phyloP scores from a whole-genome alignment of 2,888 invertebrate species.

The Cryptocephalus primarius region DNA sequence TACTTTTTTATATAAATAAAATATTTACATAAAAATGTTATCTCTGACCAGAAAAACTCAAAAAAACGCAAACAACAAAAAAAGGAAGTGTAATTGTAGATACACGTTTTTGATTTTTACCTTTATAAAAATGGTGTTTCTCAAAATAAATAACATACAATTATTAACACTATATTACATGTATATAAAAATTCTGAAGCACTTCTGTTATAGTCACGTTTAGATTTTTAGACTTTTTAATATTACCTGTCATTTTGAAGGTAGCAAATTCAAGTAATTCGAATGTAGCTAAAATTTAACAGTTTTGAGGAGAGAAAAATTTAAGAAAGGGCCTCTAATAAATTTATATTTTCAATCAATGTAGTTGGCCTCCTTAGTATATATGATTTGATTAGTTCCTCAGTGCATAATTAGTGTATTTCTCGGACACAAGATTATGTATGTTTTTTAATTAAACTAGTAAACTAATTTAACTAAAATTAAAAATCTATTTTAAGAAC shows the following conservation, averaged over 20 bases:
- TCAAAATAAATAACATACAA: slow-evolving; percentile 15
- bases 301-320: too few relatives aligned
- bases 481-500: too few relatives aligned
- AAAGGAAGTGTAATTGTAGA: not conserved
- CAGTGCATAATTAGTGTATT: too few relatives aligned
- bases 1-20: slow-evolving; percentile 31
- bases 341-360: too few relatives aligned
- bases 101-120: not conserved
- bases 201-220: slow-evolving; percentile 20
- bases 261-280: too few relatives aligned
- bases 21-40: slow-evolving; percentile 33
- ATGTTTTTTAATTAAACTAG: too few relatives aligned
- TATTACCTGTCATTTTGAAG: not conserved
- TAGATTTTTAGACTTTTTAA: slow-evolving; percentile 1
- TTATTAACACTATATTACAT: slow-evolving; percentile 12
- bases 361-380: too few relatives aligned
- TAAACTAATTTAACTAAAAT: too few relatives aligned
- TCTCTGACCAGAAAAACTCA: slow-evolving; percentile 35
- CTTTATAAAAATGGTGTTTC: slow-evolving; percentile 11
- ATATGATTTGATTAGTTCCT: too few relatives aligned
- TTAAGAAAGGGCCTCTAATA: too few relatives aligned
- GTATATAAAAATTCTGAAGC: slow-evolving; percentile 15
- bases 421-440: too few relatives aligned
- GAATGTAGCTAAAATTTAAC: too few relatives aligned
- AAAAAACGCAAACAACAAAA: slow-evolving; percentile 19